Evolutionary conservation across 2,888 invertebrate species (phyloP).

Genomic region (Eutolmus rufibarbis): DNA sequence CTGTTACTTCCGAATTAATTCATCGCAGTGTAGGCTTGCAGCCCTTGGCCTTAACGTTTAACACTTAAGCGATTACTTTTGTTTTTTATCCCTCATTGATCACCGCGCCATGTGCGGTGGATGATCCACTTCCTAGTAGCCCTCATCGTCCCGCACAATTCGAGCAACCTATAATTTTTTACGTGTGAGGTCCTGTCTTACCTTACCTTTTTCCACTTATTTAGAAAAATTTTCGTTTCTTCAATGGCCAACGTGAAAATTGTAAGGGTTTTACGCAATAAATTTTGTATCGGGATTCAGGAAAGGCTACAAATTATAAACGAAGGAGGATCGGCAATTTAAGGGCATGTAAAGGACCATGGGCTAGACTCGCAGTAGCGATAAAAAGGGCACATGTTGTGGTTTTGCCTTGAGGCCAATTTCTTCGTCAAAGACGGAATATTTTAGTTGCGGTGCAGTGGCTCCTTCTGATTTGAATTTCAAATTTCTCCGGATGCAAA

Average conservation of each 20-base stretch:
- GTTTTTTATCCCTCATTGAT: background rate
- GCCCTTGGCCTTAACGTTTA: background rate
- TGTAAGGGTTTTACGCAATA: background rate
- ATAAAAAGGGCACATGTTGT: background rate
- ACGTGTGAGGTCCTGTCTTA: background rate
- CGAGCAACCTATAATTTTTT: background rate
- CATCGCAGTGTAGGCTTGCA: background rate
- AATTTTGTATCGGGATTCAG: background rate
- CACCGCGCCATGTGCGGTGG: background rate
- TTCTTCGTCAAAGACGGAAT: slow-evolving; percentile 1
- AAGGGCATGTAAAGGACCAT: background rate
- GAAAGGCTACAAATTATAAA: background rate
- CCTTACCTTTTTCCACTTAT: background rate
- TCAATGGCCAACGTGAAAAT: background rate
- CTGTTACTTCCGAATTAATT: background rate
- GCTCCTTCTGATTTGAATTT: slow-evolving; percentile 23
- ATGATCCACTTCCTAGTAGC: background rate
- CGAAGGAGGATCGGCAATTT: background rate
- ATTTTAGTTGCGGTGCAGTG: slow-evolving; percentile 37
- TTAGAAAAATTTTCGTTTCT: background rate
- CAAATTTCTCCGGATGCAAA: slow-evolving; percentile 5
- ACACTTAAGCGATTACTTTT: background rate
- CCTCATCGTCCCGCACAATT: background rate
- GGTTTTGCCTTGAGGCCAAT: background rate
- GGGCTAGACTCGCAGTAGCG: background rate